Evolutionary conservation across 2,888 invertebrate genomes (phyloP).

Genomic region (Melanostoma mellinum): DNA sequence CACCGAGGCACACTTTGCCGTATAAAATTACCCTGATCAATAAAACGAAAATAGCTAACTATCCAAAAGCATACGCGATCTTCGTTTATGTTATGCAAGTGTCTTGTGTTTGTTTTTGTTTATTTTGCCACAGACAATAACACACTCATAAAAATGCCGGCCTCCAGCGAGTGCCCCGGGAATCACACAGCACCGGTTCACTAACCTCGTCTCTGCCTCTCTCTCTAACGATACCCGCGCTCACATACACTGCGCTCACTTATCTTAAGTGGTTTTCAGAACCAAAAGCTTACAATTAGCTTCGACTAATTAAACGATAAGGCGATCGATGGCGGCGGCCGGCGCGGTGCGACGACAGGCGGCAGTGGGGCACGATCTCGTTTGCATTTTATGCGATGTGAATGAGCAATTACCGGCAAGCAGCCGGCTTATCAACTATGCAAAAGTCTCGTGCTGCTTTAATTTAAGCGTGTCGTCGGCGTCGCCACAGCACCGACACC

Average conservation of each 20-base stretch:
- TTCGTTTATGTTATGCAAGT: not conserved
- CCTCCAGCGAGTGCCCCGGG: not conserved
- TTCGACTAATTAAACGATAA: constrained; percentile 44
- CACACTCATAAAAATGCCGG: constrained; percentile 22
- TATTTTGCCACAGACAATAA: constrained; percentile 13
- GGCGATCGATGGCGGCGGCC: not conserved
- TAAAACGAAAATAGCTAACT: too few relatives aligned
- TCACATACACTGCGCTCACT: not conserved
- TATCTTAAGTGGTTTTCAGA: constrained; percentile 14
- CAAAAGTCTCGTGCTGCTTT: constrained; percentile 20
- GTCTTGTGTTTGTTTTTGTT: constrained; percentile 13
- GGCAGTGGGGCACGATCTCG: constrained; percentile 9
- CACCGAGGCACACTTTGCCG: not conserved
- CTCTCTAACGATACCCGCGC: not conserved
- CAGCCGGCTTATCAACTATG: constrained; percentile 9
- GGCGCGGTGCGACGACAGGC: too few relatives aligned
- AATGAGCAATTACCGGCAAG: constrained; percentile 3
- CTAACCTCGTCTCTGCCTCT: not conserved
- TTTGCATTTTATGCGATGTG: constrained; percentile 20
- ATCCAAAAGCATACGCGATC: too few relatives aligned
- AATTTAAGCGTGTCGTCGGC: not conserved
- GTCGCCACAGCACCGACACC: too few relatives aligned
- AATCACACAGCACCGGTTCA: constrained; percentile 11
- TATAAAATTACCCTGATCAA: too few relatives aligned
- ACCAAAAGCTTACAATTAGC: constrained; percentile 8